Conservation (phyloP, 2,113 vertebrate species). For the Chloropsis cyanopogon region DNA sequence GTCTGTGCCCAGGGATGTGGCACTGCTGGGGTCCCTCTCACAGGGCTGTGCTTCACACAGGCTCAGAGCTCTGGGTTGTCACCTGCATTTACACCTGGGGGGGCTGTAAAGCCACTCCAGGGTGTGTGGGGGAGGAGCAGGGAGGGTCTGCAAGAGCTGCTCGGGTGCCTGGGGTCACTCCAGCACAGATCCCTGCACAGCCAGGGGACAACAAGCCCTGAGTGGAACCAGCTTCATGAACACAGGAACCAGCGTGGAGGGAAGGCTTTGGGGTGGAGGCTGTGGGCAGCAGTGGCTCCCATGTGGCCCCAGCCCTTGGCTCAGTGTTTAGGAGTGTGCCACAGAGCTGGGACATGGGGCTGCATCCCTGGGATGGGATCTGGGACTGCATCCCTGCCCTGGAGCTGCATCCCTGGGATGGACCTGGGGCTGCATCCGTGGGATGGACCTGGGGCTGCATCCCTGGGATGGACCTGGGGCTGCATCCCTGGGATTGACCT, state of each 20-base stretch:
- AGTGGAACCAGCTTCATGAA: not conserved
- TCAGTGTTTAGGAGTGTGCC: not conserved
- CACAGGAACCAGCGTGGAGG: not conserved
- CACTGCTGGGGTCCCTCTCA: not conserved
- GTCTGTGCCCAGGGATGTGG: not conserved
- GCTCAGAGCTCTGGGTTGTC: not conserved
- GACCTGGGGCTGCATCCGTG: not conserved
- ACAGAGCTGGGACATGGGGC: not conserved
- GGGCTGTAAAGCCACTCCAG: not conserved
- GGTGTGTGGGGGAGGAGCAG: not conserved
- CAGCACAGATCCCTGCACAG: not conserved
- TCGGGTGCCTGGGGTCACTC: accelerated
- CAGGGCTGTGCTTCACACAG: not conserved
- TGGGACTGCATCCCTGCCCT: not conserved
- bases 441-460: not conserved
- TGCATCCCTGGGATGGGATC: not conserved
- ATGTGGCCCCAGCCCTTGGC: not conserved
- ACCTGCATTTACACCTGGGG: not conserved
- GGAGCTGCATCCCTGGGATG: not conserved
- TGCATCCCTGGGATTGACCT: not conserved
- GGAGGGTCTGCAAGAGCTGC: not conserved
- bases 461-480: not conserved
- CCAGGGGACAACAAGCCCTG: not conserved
- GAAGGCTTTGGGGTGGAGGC: not conserved
- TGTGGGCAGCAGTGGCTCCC: not conserved